Conservation (phyloP, 2,113 vertebrate genomes). For the Spea bombifrons region DNA sequence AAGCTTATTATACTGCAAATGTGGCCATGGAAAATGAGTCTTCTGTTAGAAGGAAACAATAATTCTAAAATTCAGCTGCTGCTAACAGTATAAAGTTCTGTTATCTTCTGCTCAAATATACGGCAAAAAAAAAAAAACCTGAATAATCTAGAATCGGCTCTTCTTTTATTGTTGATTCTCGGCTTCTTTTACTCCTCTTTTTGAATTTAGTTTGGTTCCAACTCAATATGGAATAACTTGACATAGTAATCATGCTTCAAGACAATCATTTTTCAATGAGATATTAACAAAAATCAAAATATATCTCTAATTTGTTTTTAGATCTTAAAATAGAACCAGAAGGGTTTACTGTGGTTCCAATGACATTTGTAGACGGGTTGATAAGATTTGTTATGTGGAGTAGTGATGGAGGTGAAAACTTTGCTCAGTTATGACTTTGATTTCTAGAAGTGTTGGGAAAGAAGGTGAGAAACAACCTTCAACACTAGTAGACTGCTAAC, state of each 20-base stretch:
- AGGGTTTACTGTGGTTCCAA: too few species aligned
- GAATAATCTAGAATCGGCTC: slow-evolving; percentile 56
- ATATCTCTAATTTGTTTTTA: too few species aligned
- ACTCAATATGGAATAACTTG: slow-evolving; percentile 30
- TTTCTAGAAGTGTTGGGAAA: too few species aligned
- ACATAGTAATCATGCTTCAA: slow-evolving; percentile 14
- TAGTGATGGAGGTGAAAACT: too few species aligned
- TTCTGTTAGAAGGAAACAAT: slow-evolving; percentile 85
- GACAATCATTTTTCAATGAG: slow-evolving; percentile 7
- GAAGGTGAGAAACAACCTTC: too few species aligned
- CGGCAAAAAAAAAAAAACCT: slow-evolving; percentile 59
- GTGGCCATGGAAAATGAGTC: slow-evolving; percentile 84
- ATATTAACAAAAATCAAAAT: too few species aligned
- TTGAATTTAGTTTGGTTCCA: slow-evolving; percentile 33
- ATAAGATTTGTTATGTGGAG: too few species aligned
- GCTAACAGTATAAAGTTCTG: slow-evolving; percentile 75
- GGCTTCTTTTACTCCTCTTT: slow-evolving; percentile 17
- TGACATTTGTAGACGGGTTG: too few species aligned
- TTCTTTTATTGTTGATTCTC: slow-evolving; percentile 55
- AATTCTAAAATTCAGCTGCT: slow-evolving; percentile 86
- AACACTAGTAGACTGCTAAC: too few species aligned
- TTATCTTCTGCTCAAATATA: slow-evolving; percentile 69
- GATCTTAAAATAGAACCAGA: too few species aligned
- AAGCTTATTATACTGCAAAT: slow-evolving; percentile 89
- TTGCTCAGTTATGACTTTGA: too few species aligned